Conservation (phyloP, 1,140 invertebrate species). For the Saccostrea cuccullata region DNA sequence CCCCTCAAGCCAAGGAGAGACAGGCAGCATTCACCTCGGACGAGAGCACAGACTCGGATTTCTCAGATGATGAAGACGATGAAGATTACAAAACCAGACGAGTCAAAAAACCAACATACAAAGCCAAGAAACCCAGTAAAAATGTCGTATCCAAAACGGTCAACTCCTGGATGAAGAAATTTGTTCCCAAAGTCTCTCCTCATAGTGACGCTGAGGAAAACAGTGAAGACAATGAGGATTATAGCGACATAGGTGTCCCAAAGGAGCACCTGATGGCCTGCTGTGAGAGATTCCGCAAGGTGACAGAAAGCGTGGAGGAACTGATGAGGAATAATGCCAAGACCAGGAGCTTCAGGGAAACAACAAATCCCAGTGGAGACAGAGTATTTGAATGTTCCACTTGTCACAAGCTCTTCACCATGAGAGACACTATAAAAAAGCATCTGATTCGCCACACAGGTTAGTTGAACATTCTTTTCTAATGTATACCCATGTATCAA, state of each 20-base stretch:
- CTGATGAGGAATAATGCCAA: slow-evolving; percentile 25
- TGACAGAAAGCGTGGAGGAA: slow-evolving; percentile 1
- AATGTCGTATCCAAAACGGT: background rate
- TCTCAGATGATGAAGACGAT: slow-evolving; percentile 21
- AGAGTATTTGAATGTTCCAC: slow-evolving; percentile 27
- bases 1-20: slow-evolving; percentile 6
- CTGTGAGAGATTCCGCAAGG: slow-evolving; percentile 16
- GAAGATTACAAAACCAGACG: slow-evolving; percentile 4
- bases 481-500: background rate
- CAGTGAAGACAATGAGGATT: slow-evolving; percentile 10
- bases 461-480: background rate
- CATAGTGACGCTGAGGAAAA: slow-evolving; percentile 11
- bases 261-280: slow-evolving; percentile 9
- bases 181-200: slow-evolving; percentile 4
- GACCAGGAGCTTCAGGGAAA: background rate
- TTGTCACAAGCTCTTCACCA: slow-evolving; percentile 24
- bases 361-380: slow-evolving; percentile 6
- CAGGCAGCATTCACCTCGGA: slow-evolving; percentile 18
- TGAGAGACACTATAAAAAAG: slow-evolving; percentile 35
- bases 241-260: slow-evolving; percentile 4
- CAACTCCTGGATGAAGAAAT: slow-evolving; percentile 24
- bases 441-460: slow-evolving; percentile 47
- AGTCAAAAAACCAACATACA: slow-evolving; percentile 21
- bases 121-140: slow-evolving; percentile 17
- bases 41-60: background rate